Evolutionary conservation across 2,797 vertebrate species (phyloP), one percentile per base, ranked within the genome.

Genomic region (Neosalanx taihuensis): DNA sequence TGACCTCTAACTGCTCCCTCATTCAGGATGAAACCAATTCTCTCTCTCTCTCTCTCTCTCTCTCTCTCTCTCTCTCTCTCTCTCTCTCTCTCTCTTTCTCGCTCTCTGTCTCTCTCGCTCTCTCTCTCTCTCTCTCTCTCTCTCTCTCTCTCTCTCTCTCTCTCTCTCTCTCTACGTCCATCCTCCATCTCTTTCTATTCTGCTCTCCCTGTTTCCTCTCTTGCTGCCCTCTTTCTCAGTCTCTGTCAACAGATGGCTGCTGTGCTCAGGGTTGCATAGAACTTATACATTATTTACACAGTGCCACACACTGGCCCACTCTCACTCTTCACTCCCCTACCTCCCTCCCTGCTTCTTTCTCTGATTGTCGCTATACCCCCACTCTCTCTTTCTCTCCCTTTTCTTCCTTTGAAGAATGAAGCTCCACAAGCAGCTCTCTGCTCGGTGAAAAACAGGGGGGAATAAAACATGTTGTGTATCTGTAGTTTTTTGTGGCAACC

Each of bases 211-310:
- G 2, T 37, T 37, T 30, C 59, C 29, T 17, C 56, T 29, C 58
- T 82, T 2, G 17, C 60, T 37, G 35, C 35, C 35, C 35, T 9
- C 35, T 9, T 3, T 67, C n/a, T 31, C 20, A 77, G 72, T 59
- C 46, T 72, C 69, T 79, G 78, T 76, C 72, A 46, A 77, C 76
- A 75, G 59, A 75, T n/a, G 30, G 12, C 71, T 68, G 67, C 70
- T 72, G 63, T 13, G 31, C 72, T 79, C 66, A 70, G 33, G n/a
- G 59, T 79, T 60, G 57, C 62, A 69, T n/a, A 41, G 60, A 67
- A 31, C 74, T 53, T 67, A 37, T 84, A 74, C 85, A 84, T 84
- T 81, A 84, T 89, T 86, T 77, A 83, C 64, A 67, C 72, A 46
- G 58, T 58, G 51, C 60, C 69, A 76, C 65, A 67, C 72, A 29